Base-by-base conservation (phyloP, 2,113 vertebrate genomes). In the Colaptes auratus region DNA sequence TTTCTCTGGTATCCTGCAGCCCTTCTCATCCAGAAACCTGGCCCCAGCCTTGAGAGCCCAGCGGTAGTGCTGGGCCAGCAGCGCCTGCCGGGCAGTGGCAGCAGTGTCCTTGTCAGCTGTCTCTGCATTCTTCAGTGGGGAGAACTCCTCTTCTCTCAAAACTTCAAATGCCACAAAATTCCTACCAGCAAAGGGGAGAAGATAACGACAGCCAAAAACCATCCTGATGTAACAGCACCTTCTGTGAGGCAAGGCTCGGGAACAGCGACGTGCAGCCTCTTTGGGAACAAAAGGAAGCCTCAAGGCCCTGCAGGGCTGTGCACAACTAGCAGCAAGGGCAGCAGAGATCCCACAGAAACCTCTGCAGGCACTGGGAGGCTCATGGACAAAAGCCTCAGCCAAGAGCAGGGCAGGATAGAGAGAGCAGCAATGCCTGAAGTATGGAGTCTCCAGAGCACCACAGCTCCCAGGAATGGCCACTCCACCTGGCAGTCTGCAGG, bases 81-180 rank as follows among this genome's bases (percentile, higher is more conserved):
- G 93, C 7, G 99, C 96, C 44, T 95, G 97, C 17, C 98, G 97
- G 27, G 98, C 98, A 0, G 98, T 98, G 76, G 97, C 97, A 1
- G 99, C 98, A 28, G 90, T 99, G 95, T 99, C 99, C 19, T 96
- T 95, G 16, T 96, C 86, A 1, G 98, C 98, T 0, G 96, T 96
- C 31, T 98, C 98, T 1, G 98, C 98, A 2, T 99, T 99, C 96
- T 99, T 99, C 65, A 99, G 94, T 0, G 99, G 99, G 0, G 99
- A 98, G 82, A 99, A 99, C 95, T 99, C 99, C 4, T 99, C 99
- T 84, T 99, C 98, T 78, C 99, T 96, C 39, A 80, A 36, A 16
- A 99, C 99, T 95, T 99, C 99, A 75, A 99, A 99, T 18, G 96
- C 98, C 35, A 99, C 98, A 48, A 99, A 99, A 82, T 98, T 99